Percentiles rank a stretch among this genome's conserved stretches.
Conservation (phyloP, 2,797 vertebrate genomes). For the Sylvilagus floridanus region DNA sequence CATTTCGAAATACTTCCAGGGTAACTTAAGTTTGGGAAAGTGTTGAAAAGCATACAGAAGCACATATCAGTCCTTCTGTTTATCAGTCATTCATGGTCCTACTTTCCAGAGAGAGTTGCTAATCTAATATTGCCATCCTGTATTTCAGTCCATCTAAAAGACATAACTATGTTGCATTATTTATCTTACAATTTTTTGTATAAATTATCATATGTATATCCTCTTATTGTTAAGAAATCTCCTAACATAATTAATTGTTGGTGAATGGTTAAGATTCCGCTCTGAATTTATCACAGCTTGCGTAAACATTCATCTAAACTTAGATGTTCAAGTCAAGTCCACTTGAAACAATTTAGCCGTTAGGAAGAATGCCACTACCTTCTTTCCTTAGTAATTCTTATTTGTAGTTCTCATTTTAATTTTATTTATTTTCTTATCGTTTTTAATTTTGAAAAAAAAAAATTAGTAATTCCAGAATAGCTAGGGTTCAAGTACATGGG, state of each 20-base stretch:
- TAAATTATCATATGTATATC: neutral
- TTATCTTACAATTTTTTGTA: neutral
- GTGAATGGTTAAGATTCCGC: conserved; percentile 6
- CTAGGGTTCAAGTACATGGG: neutral
- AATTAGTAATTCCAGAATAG: neutral
- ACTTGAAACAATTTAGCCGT: neutral
- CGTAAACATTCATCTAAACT: conserved; percentile 24
- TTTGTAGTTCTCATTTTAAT: neutral
- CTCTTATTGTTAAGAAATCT: conserved; percentile 10
- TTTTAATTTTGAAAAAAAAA: neutral
- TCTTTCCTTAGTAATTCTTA: neutral
- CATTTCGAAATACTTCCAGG: conserved; percentile 9
- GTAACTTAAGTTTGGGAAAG: conserved; percentile 30
- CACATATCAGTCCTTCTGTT: neutral
- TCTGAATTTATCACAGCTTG: neutral
- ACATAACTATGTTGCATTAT: neutral
- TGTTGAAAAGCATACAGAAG: neutral
- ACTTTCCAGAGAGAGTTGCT: neutral
- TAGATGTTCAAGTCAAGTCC: conserved; percentile 48
- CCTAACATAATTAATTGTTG: neutral
- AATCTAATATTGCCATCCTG: neutral
- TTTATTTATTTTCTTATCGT: neutral
- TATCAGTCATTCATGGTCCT: neutral
- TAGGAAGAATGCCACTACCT: neutral
- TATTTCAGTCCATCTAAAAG: neutral